Conservation (phyloP, 1,140 invertebrate genomes). For the Hydropsyche tenuis region DNA sequence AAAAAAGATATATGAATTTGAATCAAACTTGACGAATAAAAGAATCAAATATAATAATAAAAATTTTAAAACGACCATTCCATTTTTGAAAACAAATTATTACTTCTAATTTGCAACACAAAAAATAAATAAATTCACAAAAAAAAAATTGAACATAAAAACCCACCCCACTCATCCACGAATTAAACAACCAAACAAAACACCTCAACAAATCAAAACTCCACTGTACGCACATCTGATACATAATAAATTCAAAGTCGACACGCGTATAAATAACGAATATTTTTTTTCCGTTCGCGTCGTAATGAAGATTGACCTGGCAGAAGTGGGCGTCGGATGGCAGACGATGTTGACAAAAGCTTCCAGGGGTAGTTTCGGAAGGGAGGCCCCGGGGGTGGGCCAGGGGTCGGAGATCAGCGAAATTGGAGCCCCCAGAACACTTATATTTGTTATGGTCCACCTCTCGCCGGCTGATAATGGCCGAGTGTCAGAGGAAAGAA, state of each 20-base stretch:
- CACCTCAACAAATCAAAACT: not conserved
- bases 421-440: not conserved
- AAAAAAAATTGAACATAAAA: not conserved
- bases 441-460: not conserved
- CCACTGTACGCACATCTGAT: not conserved
- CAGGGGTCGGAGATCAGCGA: constrained; percentile 1
- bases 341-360: constrained; percentile 23
- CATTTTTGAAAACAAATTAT: too few relatives aligned
- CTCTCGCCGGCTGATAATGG: too few relatives aligned
- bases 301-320: constrained; percentile 21
- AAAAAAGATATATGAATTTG: too few relatives aligned
- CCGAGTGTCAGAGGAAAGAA: too few relatives aligned
- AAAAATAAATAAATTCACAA: not conserved
- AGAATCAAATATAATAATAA: too few relatives aligned
- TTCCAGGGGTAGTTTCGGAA: not conserved
- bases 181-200: not conserved
- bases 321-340: constrained; percentile 4
- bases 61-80: too few relatives aligned
- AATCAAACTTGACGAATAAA: too few relatives aligned
- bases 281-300: constrained; percentile 3
- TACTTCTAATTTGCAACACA: too few relatives aligned
- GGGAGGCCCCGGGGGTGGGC: not conserved
- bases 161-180: not conserved
- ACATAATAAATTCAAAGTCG: not conserved
- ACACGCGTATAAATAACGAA: not conserved